A percentile compares a stretch with the other conserved stretches of the same genome.
Evolutionary conservation across 2,888 invertebrate species (phyloP).

Genomic region (Glyphotaelius pellucidus): DNA sequence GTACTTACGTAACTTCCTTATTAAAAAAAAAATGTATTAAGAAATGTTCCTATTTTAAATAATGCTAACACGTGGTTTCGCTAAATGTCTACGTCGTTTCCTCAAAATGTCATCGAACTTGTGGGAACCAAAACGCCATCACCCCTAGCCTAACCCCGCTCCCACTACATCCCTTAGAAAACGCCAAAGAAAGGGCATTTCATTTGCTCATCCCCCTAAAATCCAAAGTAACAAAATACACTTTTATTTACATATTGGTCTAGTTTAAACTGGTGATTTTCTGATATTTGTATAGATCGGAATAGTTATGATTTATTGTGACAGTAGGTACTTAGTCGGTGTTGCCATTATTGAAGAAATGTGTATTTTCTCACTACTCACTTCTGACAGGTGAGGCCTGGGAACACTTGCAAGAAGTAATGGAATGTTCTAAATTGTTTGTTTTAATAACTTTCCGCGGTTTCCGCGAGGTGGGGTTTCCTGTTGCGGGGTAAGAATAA

Average conservation of each 20-base stretch:
- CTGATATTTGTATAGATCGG: background rate
- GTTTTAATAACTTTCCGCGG: conserved; percentile 6
- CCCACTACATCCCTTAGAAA: background rate
- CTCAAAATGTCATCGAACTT: conserved; percentile 43
- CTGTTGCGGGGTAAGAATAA: background rate
- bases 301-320: conserved; percentile 17
- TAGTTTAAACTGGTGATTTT: background rate
- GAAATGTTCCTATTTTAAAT: background rate
- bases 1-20: background rate
- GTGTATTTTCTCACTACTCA: conserved; percentile 20
- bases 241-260: background rate
- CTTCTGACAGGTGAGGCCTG: conserved; percentile 32
- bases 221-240: background rate
- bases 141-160: background rate
- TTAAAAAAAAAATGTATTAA: background rate
- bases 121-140: conserved; percentile 11
- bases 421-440: conserved; percentile 1
- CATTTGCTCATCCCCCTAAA: background rate
- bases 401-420: conserved; percentile 15
- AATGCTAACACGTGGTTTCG: conserved; percentile 22
- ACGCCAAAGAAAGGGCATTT: background rate
- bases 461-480: conserved; percentile 6
- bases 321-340: conserved; percentile 13
- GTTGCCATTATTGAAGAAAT: conserved; percentile 18
- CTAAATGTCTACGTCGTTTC: conserved; percentile 41